Evolutionary conservation across 2,113 vertebrate species (phyloP), one percentile per base, ranked within the genome.

Genomic region (Pedionomus torquatus): DNA sequence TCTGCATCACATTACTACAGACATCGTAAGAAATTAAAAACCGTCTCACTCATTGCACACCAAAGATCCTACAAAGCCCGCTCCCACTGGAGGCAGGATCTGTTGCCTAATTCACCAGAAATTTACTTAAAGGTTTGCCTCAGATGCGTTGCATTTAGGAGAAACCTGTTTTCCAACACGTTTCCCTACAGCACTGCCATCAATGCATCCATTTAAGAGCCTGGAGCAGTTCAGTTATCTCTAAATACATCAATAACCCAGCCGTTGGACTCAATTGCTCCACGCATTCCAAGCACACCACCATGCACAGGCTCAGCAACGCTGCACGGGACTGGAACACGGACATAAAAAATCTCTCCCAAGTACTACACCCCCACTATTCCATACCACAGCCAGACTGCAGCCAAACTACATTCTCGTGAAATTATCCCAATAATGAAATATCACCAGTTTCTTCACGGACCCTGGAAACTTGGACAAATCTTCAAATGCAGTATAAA

Each of bases 1-100:
- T 76, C 92, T 63, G 69, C 95, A 96, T 65, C 78, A 48, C 79
- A 64, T 68, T 84, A 95, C 92, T 92, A 92, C 81, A 90, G 89
- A 78, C 58, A 55, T 9, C 0, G 4, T 88, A 81, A 90, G 94
- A 89, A 96, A 74, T 66, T 35, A 33, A 71, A 86, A 83, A 17
- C 28, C 31, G 83, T 92, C 89, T 87, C 66, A 41, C 85, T 88
- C 51, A 1, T 1, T 60, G 65, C 58, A 52, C 79, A 44, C 65
- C 1, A 0, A 87, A 81, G n/a, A 60, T 39, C 28, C 44, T n/a
- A 14, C 66, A 83, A 66, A 89, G 68, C 13, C 28, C 13, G 4
- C 23, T 76, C 31, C 19, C 1, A 14, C 33, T 57, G 54, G 25
- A 83, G 46, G 89, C 68, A 83, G 49, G 54, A 66, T 46, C 37